These are phyloP conservation scores for Zaprionus inermis DNA, from an alignment of 1,140 invertebrate species.

Conservation along the genomic window DNA sequence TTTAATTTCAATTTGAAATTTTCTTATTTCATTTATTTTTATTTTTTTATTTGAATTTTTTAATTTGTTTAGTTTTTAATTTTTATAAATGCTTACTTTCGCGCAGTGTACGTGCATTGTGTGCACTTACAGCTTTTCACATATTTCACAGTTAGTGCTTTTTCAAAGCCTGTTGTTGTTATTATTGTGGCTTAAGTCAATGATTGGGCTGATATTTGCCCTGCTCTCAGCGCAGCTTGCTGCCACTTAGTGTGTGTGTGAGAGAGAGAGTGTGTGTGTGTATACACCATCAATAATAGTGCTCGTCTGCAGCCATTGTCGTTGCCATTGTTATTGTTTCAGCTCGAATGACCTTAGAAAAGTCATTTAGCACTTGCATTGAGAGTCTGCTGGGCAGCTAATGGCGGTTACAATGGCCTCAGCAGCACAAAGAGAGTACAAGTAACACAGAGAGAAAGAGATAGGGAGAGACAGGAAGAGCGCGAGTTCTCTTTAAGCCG, in stretches of 20 bases:
- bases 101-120: not conserved
- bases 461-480: constrained; percentile 10
- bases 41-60: not conserved
- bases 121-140: not conserved
- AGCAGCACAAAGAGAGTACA: constrained; percentile 19
- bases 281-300: not conserved
- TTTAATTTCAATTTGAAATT: no score
- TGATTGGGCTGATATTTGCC: constrained; percentile 6
- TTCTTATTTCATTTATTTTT: no score
- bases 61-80: no score
- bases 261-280: not conserved
- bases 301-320: not conserved
- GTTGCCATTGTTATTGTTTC: constrained; percentile 18
- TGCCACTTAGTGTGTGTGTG: not conserved
- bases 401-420: constrained; percentile 34
- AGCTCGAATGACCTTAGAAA: constrained; percentile 28
- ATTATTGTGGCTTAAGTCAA: not conserved
- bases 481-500: constrained; percentile 1
- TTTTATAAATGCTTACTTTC: not conserved
- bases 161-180: not conserved
- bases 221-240: not conserved
- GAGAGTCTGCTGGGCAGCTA: constrained; percentile 42
- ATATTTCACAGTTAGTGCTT: constrained; percentile 6
- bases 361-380: constrained; percentile 29
- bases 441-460: constrained; percentile 10